Evolutionary conservation across 64 coral and sea anemone genomes (phyloP), one percentile per base, ranked within the genome.

Genomic region (Montipora cactus): DNA sequence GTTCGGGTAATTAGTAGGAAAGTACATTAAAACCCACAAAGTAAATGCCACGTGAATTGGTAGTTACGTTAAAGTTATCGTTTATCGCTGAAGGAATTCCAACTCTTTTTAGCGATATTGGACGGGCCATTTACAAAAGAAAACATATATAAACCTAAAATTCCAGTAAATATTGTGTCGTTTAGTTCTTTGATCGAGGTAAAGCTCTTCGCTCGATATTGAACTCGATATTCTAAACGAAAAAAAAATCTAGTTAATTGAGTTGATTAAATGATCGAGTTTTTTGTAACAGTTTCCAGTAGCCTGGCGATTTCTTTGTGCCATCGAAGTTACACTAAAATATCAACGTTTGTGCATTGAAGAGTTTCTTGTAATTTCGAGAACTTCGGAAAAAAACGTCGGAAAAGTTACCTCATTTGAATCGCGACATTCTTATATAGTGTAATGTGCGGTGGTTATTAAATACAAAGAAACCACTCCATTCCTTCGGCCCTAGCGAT

Each of bases 181-280:
- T 86, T 6, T 49, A 19, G 45, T 51, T 67, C 45, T 49, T 70
- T 85, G 21, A 85, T 25, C 81, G 64, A 85, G 44, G 67, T 50
- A 85, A 47, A 70, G 62, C 19, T 85, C 82, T 72, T 50, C 10
- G 37, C 19, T 49, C 2, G 62, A 49, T 86, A 86, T 86, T 72
- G 66, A 71, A n/a, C 18, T 9, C 45, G 82, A 86, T 86, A 69
- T 86, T 86, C 19, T 84, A 64, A 14, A 57, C 6, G 11, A 57
- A 81, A 68, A 68, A 67, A 83, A 67, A 71, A 71, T 44, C 81
- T 57, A 66, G 82, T 72, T 86, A 86, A 86, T 86, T 86, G 82
- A 86, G 49, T 71, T 71, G 64, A 48, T 71, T 71, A 86, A 49
- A 50, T 49, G 8, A 72, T 15, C 70, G 66, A 47, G 3, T n/a